Conservation (phyloP, 1,140 invertebrate species). For the Leptinotarsa texana region DNA sequence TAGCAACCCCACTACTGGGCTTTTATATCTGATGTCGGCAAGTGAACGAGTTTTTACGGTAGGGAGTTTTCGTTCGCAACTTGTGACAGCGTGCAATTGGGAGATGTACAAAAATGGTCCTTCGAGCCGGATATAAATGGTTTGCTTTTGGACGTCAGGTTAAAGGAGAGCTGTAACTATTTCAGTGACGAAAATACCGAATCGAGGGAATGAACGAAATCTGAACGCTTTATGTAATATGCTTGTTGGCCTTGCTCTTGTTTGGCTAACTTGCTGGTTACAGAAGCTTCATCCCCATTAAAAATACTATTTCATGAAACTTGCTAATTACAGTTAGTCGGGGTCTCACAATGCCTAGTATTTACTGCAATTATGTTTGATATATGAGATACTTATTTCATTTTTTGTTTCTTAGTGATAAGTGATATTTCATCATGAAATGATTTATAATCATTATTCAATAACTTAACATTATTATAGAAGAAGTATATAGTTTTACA, state of each 20-base stretch:
- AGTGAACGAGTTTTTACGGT: conserved; percentile 7
- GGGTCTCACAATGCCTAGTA: background rate
- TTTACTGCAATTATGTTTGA: background rate
- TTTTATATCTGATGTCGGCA: conserved; percentile 28
- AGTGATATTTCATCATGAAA: too few species aligned
- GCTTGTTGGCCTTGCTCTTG: conserved; percentile 22
- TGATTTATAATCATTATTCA: too few species aligned
- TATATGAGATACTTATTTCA: background rate
- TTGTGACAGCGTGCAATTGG: background rate
- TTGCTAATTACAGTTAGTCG: conserved; percentile 1
- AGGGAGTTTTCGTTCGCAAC: conserved; percentile 9
- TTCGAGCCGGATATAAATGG: background rate
- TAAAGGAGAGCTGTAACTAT: background rate
- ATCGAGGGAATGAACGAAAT: conserved; percentile 9
- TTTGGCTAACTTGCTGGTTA: background rate
- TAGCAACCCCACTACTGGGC: conserved; percentile 33
- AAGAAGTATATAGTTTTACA: too few species aligned
- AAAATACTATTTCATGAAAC: background rate
- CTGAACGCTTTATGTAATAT: conserved; percentile 18
- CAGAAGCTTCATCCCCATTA: conserved; percentile 7
- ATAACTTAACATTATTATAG: too few species aligned
- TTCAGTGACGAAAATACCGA: background rate
- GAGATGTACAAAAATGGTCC: background rate
- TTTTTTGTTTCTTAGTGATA: too few species aligned
- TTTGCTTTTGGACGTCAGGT: background rate